Evolutionary conservation across 2,113 vertebrate species (phyloP).

Genomic region (Neogobius melanostomus): DNA sequence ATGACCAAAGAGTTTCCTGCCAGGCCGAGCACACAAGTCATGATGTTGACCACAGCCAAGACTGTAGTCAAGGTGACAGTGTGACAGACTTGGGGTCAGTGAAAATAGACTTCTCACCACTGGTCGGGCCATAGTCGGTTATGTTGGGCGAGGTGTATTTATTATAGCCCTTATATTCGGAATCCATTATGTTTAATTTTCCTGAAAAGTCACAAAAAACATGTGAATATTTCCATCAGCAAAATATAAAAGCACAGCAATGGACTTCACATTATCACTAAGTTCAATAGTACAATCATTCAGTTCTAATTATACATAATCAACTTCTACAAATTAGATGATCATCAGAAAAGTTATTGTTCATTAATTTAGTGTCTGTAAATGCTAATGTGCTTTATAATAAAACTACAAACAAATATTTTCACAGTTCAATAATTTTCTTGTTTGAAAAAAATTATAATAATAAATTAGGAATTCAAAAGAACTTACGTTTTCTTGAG

Average conservation of each 20-base stretch:
- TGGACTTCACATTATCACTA: too few species aligned
- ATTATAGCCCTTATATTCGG: constrained; percentile 41
- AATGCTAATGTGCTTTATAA: too few species aligned
- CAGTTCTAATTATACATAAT: too few species aligned
- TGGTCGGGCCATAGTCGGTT: constrained; percentile 10
- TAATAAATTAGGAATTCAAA: not conserved
- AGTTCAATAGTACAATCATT: too few species aligned
- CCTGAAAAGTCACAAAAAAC: not conserved
- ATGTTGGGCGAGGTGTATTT: constrained; percentile 59
- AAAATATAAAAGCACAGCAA: not conserved
- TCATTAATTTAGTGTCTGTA: too few species aligned
- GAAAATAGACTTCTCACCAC: not conserved
- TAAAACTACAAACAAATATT: too few species aligned
- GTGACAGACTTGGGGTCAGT: not conserved
- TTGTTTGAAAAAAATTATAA: too few species aligned
- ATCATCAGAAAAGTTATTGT: too few species aligned
- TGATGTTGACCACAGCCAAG: constrained; percentile 63
- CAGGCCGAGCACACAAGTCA: constrained; percentile 81
- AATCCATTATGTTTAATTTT: constrained; percentile 30
- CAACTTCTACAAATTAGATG: too few species aligned
- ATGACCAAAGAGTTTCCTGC: constrained; percentile 86
- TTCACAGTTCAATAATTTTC: too few species aligned
- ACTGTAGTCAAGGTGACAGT: constrained; percentile 1
- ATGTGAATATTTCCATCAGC: not conserved
- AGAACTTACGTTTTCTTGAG: constrained; percentile 37